These are phyloP conservation scores for Xestia xanthographa DNA, from an alignment of 2,888 invertebrate species.

Conservation along the genomic window DNA sequence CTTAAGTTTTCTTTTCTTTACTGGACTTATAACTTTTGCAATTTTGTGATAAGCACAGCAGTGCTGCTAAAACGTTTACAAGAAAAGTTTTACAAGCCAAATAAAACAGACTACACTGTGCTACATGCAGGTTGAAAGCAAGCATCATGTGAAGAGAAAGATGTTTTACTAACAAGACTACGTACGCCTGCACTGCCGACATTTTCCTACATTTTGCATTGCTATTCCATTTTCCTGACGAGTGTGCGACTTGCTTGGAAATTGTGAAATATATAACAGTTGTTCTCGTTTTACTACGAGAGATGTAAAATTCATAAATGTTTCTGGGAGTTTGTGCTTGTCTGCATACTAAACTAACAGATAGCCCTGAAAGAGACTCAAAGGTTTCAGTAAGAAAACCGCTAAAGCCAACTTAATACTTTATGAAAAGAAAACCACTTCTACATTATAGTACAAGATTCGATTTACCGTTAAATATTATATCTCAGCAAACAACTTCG, in stretches of 20 bases:
- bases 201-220: conserved; percentile 28
- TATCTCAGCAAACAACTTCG: not conserved
- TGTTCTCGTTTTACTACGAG: not conserved
- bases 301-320: not conserved
- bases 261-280: conserved; percentile 5
- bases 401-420: not conserved
- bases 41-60: conserved; percentile 1
- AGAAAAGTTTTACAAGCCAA: conserved; percentile 10
- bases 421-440: not conserved
- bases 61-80: conserved; percentile 2
- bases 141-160: conserved; percentile 10
- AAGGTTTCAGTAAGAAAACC: not conserved
- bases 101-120: conserved; percentile 7
- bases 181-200: conserved; percentile 7
- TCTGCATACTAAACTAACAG: not conserved
- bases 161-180: conserved; percentile 45
- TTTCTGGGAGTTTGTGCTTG: not conserved
- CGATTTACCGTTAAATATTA: not conserved
- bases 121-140: not conserved
- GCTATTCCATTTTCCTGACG: conserved; percentile 15
- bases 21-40: conserved; percentile 14
- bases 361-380: not conserved
- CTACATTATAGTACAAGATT: not conserved
- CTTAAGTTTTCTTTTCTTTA: not conserved
- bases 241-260: conserved; percentile 13